Percentiles rank a stretch among this genome's conserved stretches.
Conservation (phyloP, 2,113 vertebrate genomes). For the Cynocephalus volans region DNA sequence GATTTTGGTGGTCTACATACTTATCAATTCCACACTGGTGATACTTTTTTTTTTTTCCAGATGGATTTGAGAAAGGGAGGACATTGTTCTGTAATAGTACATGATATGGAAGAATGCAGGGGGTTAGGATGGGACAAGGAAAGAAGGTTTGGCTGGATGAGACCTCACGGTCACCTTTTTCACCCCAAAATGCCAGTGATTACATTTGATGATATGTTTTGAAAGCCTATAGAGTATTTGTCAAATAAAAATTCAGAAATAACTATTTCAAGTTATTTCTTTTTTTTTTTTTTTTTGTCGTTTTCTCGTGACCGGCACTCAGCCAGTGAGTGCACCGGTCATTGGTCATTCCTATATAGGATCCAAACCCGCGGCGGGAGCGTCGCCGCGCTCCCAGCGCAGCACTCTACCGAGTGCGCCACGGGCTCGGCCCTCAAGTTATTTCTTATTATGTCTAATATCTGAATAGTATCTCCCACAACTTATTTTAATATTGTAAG, state of each 20-base stretch:
- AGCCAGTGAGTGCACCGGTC: too few relatives aligned
- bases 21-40: neutral
- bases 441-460: neutral
- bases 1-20: neutral
- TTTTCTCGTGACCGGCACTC: too few relatives aligned
- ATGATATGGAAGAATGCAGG: accelerated
- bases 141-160: neutral
- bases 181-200: neutral
- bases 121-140: neutral
- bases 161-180: neutral
- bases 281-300: too few relatives aligned
- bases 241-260: slow-evolving; percentile 36
- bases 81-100: neutral
- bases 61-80: neutral
- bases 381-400: too few relatives aligned
- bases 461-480: neutral
- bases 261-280: neutral
- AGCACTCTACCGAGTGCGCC: too few relatives aligned
- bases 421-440: too few relatives aligned
- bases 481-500: neutral
- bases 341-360: too few relatives aligned
- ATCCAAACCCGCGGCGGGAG: too few relatives aligned
- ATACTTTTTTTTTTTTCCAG: neutral
- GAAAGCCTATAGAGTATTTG: neutral
- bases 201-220: neutral